Evolutionary conservation across 2,797 vertebrate species (phyloP).

Genomic region (Botia almorhae): DNA sequence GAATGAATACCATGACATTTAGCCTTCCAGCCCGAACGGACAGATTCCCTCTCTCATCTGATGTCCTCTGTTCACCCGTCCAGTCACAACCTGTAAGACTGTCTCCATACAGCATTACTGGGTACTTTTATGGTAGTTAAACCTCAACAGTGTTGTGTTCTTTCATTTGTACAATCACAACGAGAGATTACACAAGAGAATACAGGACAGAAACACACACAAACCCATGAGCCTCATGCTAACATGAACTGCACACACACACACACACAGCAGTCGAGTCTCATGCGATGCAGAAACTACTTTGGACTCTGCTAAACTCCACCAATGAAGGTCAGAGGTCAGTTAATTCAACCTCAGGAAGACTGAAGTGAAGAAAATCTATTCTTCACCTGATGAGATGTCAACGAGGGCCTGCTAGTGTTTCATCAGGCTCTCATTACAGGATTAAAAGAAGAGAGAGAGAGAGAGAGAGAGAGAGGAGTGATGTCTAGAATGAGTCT

Average conservation of each 20-base stretch:
- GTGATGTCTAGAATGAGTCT: too few species aligned
- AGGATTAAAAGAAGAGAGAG: conserved; percentile 55
- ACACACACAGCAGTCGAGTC: background rate
- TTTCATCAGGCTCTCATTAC: conserved; percentile 62
- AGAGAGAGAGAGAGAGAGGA: conserved; percentile 45
- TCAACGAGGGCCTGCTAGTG: conserved; percentile 59
- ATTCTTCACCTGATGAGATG: conserved; percentile 63
- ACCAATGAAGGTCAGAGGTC: conserved; percentile 28
- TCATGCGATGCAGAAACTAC: conserved; percentile 31
- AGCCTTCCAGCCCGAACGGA: conserved; percentile 55
- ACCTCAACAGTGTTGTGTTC: conserved; percentile 54
- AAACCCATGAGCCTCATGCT: conserved; percentile 47
- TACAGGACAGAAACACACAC: conserved; percentile 48
- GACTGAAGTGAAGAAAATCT: conserved; percentile 59
- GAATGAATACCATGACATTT: conserved; percentile 60
- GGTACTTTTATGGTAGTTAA: conserved; percentile 49
- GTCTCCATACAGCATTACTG: conserved; percentile 65
- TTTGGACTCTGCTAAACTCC: background rate
- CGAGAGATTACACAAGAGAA: conserved; percentile 6
- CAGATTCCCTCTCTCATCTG: conserved; percentile 5
- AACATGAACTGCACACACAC: conserved; percentile 23
- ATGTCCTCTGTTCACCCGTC: conserved; percentile 60
- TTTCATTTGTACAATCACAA: conserved; percentile 24
- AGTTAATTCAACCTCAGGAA: conserved; percentile 56
- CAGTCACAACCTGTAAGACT: conserved; percentile 67